Evolutionary conservation across 1,140 invertebrate species (phyloP).

Genomic region (Drosophila rufa): DNA sequence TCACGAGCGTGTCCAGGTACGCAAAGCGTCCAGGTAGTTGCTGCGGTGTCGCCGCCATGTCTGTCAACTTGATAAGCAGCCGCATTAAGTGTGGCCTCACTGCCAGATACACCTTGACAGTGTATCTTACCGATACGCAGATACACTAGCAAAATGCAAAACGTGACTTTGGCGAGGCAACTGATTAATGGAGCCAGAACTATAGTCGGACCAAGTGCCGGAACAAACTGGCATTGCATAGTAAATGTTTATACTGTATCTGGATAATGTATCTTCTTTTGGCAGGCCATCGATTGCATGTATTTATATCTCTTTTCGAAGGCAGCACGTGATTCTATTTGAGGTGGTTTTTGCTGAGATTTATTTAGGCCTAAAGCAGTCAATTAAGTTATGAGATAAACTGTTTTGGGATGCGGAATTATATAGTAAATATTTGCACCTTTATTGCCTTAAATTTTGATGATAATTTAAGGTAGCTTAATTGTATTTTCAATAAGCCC

Average conservation of each 20-base stretch:
- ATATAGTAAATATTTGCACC: too few species aligned
- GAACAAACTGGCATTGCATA: slow-evolving; percentile 47
- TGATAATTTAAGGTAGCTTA: too few species aligned
- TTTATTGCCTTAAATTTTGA: too few species aligned
- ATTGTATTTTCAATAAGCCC: too few species aligned
- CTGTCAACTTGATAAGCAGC: slow-evolving; percentile 76
- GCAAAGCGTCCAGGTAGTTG: slow-evolving; percentile 14
- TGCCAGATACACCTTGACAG: slow-evolving; percentile 25
- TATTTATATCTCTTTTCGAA: neutral
- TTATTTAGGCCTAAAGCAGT: neutral
- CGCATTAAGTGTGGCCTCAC: slow-evolving; percentile 54
- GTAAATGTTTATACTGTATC: slow-evolving; percentile 31
- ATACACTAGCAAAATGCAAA: slow-evolving; percentile 55
- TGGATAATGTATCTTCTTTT: slow-evolving; percentile 46
- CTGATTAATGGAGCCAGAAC: slow-evolving; percentile 63
- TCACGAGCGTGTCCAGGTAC: slow-evolving; percentile 28
- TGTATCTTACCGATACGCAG: slow-evolving; percentile 18
- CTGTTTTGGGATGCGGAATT: too few species aligned
- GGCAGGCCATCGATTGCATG: slow-evolving; percentile 32
- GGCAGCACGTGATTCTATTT: slow-evolving; percentile 27
- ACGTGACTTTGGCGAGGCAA: slow-evolving; percentile 66
- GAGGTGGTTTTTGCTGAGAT: neutral
- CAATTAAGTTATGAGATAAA: neutral
- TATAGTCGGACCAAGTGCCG: slow-evolving; percentile 38
- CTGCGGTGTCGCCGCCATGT: slow-evolving; percentile 49